These are phyloP conservation scores for Cassiopea andromeda DNA, from an alignment of 30 jellyfish, hydroid and myxozoan genomes.

Conservation along the genomic window DNA sequence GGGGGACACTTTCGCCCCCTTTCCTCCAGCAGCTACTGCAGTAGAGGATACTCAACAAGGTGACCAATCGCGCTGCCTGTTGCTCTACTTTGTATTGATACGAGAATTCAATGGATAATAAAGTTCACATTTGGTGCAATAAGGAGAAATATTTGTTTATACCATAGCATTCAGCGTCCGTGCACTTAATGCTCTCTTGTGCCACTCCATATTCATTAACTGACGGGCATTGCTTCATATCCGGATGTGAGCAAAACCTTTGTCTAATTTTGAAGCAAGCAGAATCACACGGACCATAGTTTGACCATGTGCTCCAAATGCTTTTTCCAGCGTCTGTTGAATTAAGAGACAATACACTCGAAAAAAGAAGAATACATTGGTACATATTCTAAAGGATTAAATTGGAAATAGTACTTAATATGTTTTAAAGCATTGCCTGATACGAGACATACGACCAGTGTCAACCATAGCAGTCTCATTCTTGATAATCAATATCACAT, in stretches of 20 bases:
- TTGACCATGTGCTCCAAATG: conserved; percentile 82
- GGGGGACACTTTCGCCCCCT: no score
- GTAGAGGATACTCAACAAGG: no score
- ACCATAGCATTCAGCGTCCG: conserved; percentile 80
- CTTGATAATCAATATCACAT: no score
- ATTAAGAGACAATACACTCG: background rate
- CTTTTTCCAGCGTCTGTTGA: conserved; percentile 40
- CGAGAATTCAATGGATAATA: background rate
- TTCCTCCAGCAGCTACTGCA: no score
- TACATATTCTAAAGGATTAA: no score
- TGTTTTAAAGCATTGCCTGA: no score
- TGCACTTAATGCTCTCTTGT: conserved; percentile 31
- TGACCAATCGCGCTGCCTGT: no score
- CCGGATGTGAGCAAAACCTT: conserved; percentile 65
- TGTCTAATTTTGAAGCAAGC: conserved; percentile 57
- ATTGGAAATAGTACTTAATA: no score
- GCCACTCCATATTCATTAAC: conserved; percentile 69
- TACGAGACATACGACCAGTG: no score
- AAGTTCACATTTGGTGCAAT: background rate
- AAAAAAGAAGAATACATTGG: no score
- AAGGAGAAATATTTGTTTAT: background rate
- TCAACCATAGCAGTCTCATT: no score
- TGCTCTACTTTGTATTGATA: no score
- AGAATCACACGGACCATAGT: conserved; percentile 67
- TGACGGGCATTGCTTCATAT: conserved; percentile 27